Conservation (phyloP, 2,113 vertebrate species). For the Piprites chloris region DNA sequence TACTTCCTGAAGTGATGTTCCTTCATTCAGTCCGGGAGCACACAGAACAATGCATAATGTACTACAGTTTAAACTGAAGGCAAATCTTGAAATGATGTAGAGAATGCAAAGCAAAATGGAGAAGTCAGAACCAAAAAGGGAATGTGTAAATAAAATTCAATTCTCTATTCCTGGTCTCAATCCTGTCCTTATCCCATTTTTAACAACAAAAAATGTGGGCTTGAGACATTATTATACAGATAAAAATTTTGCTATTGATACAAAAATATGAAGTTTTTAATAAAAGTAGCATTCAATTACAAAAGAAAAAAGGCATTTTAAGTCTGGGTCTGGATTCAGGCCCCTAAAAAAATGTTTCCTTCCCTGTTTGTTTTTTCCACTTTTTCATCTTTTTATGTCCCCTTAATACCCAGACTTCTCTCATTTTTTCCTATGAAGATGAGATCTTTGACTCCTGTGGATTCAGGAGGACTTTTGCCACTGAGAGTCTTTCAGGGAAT, state of each 20-base stretch:
- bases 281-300: not conserved
- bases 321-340: not conserved
- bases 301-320: not conserved
- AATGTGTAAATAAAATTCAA: not conserved
- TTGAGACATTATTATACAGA: not conserved
- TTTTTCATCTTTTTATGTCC: not conserved
- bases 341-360: not conserved
- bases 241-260: not conserved
- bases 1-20: not conserved
- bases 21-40: not conserved
- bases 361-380: not conserved
- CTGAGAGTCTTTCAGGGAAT: not conserved
- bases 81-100: not conserved
- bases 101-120: not conserved
- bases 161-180: not conserved
- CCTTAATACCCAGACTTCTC: not conserved
- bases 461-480: not conserved
- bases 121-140: not conserved
- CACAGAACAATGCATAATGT: not conserved
- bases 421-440: not conserved
- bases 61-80: not conserved
- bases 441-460: not conserved
- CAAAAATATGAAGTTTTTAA: not conserved
- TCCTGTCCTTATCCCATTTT: not conserved
- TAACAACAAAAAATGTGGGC: not conserved